Base-by-base conservation (phyloP, 2,113 vertebrate species). In the Falcunculus frontatus region DNA sequence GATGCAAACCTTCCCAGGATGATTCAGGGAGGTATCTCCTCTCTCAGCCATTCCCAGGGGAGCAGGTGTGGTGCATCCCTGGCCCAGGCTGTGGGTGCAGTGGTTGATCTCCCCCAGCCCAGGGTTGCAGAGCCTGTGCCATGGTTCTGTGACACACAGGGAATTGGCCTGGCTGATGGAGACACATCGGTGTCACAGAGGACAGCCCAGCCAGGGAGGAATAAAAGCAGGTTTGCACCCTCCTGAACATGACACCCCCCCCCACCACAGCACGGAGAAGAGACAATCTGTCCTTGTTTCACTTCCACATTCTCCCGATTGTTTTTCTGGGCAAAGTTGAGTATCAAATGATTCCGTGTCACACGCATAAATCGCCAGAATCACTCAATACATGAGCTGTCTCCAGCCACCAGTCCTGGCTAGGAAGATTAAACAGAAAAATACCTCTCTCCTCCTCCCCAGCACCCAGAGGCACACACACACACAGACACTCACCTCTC, bases 401-500 rank as follows among this genome's bases (percentile, higher is more conserved):
- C 83, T 78, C 46, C 30, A 72, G 5, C 14, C 32, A 21, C 44
- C n/a, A 59, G 76, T 29, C 68, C 85, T 87, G 90, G 29, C 73
- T 69, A 73, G 68, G 68, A 44, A 91, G 82, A 93, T 84, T 35
- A 64, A 83, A 74, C 63, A 70, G 20, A 70, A 69, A 68, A 86
- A 76, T 11, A 50, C 41, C 22, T 86, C 77, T 72, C 59, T 84
- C 22, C 81, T 89, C 26, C 85, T 55, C 60, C 29, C 16, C 46
- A n/a, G 4, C 29, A 44, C 62, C 68, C 60, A 17, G 47, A 50
- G 50, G 20, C 35, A 26, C 1, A 33, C 72, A 75, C 97, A 30
- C 59, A 67, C 97, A 30, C 59, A 57, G 32, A 19, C 37, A 22
- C 1, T 97, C 93, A 99, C 99, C 99, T 99, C 98, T 99, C 99